Conservation (phyloP, 2,888 invertebrate genomes). For the Plagodis dolabraria region DNA sequence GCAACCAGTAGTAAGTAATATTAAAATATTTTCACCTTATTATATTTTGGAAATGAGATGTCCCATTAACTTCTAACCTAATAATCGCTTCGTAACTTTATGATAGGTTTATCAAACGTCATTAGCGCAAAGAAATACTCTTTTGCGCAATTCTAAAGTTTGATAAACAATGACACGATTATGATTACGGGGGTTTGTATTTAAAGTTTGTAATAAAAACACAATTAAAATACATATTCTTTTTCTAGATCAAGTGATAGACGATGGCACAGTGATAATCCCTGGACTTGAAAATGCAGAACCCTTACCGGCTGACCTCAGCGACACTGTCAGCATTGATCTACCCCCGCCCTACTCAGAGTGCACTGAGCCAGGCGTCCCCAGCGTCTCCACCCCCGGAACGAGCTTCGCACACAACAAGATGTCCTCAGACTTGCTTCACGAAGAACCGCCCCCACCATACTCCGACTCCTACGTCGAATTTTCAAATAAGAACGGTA, state of each 20-base stretch:
- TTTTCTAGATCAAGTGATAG: slow-evolving; percentile 6
- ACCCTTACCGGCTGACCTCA: slow-evolving; percentile 4
- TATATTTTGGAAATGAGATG: too few species aligned
- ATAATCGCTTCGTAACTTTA: background rate
- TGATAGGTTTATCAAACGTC: too few species aligned
- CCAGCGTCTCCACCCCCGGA: background rate
- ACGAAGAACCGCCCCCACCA: slow-evolving; percentile 68
- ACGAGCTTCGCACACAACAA: slow-evolving; percentile 13
- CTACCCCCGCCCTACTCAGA: slow-evolving; percentile 67
- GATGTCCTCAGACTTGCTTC: background rate
- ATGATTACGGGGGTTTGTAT: too few species aligned
- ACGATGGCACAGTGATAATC: slow-evolving; percentile 12
- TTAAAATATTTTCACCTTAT: background rate
- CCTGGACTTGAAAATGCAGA: slow-evolving; percentile 3
- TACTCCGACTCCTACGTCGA: slow-evolving; percentile 65
- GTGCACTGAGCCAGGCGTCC: slow-evolving; percentile 37
- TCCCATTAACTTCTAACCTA: too few species aligned
- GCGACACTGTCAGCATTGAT: slow-evolving; percentile 38
- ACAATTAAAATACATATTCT: too few species aligned
- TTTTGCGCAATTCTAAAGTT: background rate
- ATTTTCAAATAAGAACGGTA: slow-evolving; percentile 51
- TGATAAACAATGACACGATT: too few species aligned
- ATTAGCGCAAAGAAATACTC: background rate
- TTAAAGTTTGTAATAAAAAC: too few species aligned
- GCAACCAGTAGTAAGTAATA: slow-evolving; percentile 61